phyloP scores from a whole-genome alignment of 92 coral and sea anemone genomes.

The Epizoanthus rinbou region DNA sequence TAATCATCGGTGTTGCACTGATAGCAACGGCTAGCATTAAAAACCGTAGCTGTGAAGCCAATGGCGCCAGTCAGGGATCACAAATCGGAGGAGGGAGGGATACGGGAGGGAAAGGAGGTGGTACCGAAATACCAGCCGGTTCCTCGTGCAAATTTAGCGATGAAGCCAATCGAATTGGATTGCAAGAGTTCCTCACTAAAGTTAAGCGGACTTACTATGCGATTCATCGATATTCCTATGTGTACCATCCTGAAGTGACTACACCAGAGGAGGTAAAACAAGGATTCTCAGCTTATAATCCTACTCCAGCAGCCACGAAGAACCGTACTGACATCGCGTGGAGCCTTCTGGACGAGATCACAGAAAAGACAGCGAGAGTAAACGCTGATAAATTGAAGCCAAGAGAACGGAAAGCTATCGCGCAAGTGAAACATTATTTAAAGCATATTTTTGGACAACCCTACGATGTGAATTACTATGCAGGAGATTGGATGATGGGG shows the following conservation, averaged over 20 bases:
- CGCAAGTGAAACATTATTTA: slow-evolving; percentile 80
- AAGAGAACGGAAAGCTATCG: slow-evolving; percentile 79
- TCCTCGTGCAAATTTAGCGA: slow-evolving; percentile 57
- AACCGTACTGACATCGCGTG: slow-evolving; percentile 74
- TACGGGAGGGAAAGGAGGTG: neutral
- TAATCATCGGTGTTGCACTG: slow-evolving; percentile 70
- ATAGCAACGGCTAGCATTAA: slow-evolving; percentile 58
- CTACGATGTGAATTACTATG: slow-evolving; percentile 82
- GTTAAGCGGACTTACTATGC: slow-evolving; percentile 63
- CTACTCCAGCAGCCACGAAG: slow-evolving; percentile 67
- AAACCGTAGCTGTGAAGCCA: slow-evolving; percentile 21
- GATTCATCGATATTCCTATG: slow-evolving; percentile 62
- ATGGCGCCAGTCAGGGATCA: neutral
- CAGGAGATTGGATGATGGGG: slow-evolving; percentile 97
- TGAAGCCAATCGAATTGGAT: slow-evolving; percentile 71
- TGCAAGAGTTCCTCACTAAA: slow-evolving; percentile 67
- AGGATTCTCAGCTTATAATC: slow-evolving; percentile 72
- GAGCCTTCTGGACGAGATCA: slow-evolving; percentile 64
- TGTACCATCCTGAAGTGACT: slow-evolving; percentile 60
- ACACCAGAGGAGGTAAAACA: slow-evolving; percentile 37
- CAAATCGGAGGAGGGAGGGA: neutral
- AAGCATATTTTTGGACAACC: slow-evolving; percentile 82
- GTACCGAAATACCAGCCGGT: neutral
- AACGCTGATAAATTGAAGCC: slow-evolving; percentile 56
- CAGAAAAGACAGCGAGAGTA: slow-evolving; percentile 21